Evolutionary conservation across 2,113 vertebrate species (phyloP).

Genomic region (Telmatochromis brichardi): DNA sequence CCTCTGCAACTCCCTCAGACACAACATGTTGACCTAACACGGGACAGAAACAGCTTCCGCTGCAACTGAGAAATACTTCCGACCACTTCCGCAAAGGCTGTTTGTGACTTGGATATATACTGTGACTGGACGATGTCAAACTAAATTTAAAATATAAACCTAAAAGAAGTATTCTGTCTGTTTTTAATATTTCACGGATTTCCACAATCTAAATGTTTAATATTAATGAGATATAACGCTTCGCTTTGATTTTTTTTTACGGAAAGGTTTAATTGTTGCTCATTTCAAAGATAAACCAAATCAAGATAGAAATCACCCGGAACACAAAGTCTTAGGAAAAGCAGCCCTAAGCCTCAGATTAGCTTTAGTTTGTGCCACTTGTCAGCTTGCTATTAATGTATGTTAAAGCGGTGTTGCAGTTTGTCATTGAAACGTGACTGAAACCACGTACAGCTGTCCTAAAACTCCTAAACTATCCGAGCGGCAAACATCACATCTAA

Average conservation of each 20-base stretch:
- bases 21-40: constrained; percentile 44
- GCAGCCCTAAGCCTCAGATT: not conserved
- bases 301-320: not conserved
- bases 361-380: not conserved
- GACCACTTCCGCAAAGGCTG: not conserved
- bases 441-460: not conserved
- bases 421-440: not conserved
- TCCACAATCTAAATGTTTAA: not conserved
- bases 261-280: not conserved
- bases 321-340: not conserved
- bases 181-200: not conserved
- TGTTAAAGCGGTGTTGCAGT: not conserved
- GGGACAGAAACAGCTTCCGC: not conserved
- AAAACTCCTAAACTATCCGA: not conserved
- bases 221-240: not conserved
- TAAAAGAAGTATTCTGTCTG: too few species aligned
- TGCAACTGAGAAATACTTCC: not conserved
- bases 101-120: not conserved
- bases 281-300: not conserved
- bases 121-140: not conserved
- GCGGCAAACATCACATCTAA: not conserved
- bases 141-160: not conserved
- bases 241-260: not conserved
- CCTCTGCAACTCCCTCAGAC: not conserved
- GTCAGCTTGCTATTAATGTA: not conserved